Evolutionary conservation across 2,888 invertebrate genomes (phyloP), one percentile per base, ranked within the genome.

Genomic region (Drosophila fungiperda): DNA sequence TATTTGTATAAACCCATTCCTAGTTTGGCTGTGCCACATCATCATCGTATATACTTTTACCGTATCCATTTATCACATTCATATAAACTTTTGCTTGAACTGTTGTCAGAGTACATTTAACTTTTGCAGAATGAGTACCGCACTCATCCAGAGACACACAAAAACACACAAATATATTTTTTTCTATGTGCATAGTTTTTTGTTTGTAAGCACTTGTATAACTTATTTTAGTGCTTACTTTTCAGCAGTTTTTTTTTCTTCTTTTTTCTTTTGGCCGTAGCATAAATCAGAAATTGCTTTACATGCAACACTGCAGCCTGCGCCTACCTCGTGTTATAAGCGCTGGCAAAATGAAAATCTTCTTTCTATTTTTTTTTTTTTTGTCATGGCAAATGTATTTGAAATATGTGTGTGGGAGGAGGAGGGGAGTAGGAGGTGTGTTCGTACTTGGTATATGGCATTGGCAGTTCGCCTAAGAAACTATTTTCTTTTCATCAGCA

Each of bases 401-500:
- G 72, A 75, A 60, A 71, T 52, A 49, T 49, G 12, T 9, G 29
- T 9, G 49, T 36, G 32, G 60, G 40, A 42, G 32, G 73, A 8
- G 26, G 15, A 1, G 36, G 38, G 0, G 36, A 6, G n/a, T 20
- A 3, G 45, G 23, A 23, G 8, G 45, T 23, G 23, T 7, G 5
- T 32, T 23, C 29, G 55, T 64, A 60, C 70, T 61, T 67, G 78
- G 53, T 53, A 63, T 74, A 73, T 70, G 74, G 68, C 78, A 81
- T 77, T 78, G 82, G 78, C 73, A 69, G 64, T 62, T 65, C 60
- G 65, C 74, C 81, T 78, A 76, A 67, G 69, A 69, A 81, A 83
- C 83, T 85, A 83, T 87, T 85, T 84, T 83, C 87, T 76, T 87
- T 87, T 87, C 81, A 85, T 85, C 83, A 78, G 32, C 68, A 64